Evolutionary conservation across 2,797 vertebrate species (phyloP), one percentile per base, ranked within the genome.

Genomic region (Semaprochilodus insignis): DNA sequence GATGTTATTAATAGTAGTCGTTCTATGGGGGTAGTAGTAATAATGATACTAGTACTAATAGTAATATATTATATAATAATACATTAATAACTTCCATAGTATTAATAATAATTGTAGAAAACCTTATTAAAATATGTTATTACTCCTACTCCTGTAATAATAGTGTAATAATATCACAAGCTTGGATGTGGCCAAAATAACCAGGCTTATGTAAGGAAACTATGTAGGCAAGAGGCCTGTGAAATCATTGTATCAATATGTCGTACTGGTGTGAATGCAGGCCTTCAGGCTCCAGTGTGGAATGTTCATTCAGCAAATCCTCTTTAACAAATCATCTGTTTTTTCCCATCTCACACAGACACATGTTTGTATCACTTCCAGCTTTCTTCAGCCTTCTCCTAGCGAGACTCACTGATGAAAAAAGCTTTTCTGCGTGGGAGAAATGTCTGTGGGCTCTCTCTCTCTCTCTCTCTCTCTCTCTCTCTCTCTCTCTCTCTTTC

Each of bases 401-500:
- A 52, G 21, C 19, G 2, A 48, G 4, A 34, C 40, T n/a, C 21
- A 2, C 65, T 40, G 31, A 70, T 51, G n/a, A 48, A n/a, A 27
- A 71, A 71, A n/a, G 23, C 23, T 5, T 71, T 71, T 51, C 52
- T 57, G 54, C 54, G 17, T 57, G 25, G 72, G 52, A 31, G 19
- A 74, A 59, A 57, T 36, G 1, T 55, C 25, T 73, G 21, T 71
- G 66, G 1, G 48, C 1, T 55, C 51, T 44, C 36, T 62, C 19
- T 57, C 51, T 73, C 48, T 17, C 87, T 89, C 88, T 91, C 87
- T 54, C 88, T 57, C 63, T 23, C 63, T 44, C 71, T 54, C 31
- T 55, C 31, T 44, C 36, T 62, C 19, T 57, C 52, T 16, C 31
- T 40, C 31, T n/a, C 40, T 62, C 6, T 62, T 1, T 25, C 6